These are phyloP conservation scores for Toxotes jaculatrix DNA, from an alignment of 2,113 vertebrate genomes.

Conservation along the genomic window DNA sequence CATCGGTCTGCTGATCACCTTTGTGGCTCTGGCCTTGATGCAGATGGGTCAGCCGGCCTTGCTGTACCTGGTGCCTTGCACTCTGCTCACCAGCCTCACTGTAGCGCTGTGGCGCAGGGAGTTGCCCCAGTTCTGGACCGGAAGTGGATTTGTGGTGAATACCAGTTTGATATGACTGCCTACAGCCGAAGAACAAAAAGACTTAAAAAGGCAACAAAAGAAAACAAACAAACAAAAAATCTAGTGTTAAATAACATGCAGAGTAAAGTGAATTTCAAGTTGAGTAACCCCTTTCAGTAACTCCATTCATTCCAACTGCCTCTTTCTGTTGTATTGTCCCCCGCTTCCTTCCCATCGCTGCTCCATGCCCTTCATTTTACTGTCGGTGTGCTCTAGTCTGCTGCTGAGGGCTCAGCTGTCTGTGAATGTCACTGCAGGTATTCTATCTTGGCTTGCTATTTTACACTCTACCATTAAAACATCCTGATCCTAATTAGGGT, in stretches of 20 bases:
- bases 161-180: conserved; percentile 98
- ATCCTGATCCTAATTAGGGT: conserved; percentile 7
- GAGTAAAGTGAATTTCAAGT: conserved; percentile 89
- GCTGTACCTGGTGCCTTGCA: conserved; percentile 97
- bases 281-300: conserved; percentile 86
- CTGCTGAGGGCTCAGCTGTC: conserved; percentile 72
- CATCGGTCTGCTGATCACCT: conserved; percentile 95
- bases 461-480: conserved; percentile 45
- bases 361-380: conserved; percentile 59
- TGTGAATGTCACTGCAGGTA: conserved; percentile 74
- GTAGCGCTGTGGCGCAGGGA: conserved; percentile 95
- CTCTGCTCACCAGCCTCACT: conserved; percentile 90
- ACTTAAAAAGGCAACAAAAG: conserved; percentile 20
- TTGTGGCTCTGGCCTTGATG: conserved; percentile 94
- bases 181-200: conserved; percentile 72
- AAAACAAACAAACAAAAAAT: conserved; percentile 17
- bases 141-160: conserved; percentile 99
- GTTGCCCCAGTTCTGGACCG: conserved; percentile 95
- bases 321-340: conserved; percentile 69
- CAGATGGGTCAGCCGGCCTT: conserved; percentile 95
- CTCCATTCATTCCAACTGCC: conserved; percentile 63
- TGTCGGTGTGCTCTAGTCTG: conserved; percentile 72
- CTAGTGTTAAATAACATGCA: conserved; percentile 82
- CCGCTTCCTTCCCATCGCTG: conserved; percentile 44
- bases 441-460: conserved; percentile 51